Evolutionary conservation across 2,888 invertebrate genomes (phyloP).

Genomic region (Cenopis cana): DNA sequence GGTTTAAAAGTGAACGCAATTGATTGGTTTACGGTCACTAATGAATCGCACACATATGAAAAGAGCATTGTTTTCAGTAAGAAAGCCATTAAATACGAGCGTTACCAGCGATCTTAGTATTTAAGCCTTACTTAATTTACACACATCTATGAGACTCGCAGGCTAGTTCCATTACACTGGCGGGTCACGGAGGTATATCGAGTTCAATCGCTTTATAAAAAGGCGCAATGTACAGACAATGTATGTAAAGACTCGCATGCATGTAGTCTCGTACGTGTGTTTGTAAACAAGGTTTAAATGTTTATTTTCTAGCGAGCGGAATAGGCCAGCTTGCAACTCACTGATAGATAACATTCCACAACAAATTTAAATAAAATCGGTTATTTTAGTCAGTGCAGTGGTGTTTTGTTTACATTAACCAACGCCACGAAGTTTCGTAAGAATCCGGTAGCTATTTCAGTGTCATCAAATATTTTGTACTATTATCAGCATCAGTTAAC

Average conservation of each 20-base stretch:
- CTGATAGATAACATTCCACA: not conserved
- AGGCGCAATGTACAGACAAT: no score
- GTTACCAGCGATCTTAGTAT: no score
- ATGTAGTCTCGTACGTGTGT: no score
- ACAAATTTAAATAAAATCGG: not conserved
- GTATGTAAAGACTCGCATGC: no score
- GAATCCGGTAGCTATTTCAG: slow-evolving; percentile 20
- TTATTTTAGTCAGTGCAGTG: not conserved
- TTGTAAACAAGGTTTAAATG: no score
- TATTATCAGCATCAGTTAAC: no score
- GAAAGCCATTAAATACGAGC: not conserved
- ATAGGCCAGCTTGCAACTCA: no score
- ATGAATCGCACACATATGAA: not conserved
- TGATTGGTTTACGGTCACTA: not conserved
- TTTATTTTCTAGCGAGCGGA: not conserved
- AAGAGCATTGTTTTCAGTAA: not conserved
- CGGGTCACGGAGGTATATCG: no score
- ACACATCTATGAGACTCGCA: no score
- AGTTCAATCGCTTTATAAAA: no score
- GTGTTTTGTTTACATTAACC: slow-evolving; percentile 8
- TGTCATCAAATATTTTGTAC: slow-evolving; percentile 8
- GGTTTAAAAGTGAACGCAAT: slow-evolving; percentile 2
- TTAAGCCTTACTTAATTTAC: no score
- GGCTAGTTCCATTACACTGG: no score
- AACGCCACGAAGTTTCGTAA: slow-evolving; percentile 25